Evolutionary conservation across 1,140 invertebrate species (phyloP).

Genomic region (Battus philenor): DNA sequence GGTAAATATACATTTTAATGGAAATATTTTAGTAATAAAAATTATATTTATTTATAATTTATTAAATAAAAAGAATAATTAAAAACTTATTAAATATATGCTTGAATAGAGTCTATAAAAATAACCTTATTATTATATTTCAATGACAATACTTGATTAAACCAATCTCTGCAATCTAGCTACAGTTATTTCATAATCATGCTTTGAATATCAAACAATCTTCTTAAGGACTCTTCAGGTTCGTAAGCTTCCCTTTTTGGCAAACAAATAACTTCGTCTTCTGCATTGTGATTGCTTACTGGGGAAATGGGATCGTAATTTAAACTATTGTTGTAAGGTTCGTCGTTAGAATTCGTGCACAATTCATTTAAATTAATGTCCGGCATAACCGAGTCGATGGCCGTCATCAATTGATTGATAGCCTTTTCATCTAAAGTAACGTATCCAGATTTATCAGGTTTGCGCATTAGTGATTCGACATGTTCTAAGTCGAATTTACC

Average conservation of each 20-base stretch:
- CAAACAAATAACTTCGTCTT: slow-evolving; percentile 8
- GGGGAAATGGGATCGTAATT: slow-evolving; percentile 48
- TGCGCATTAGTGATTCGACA: slow-evolving; percentile 33
- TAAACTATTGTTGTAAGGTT: slow-evolving; percentile 8
- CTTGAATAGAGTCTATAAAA: no score
- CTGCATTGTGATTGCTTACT: slow-evolving; percentile 21
- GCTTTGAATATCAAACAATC: slow-evolving; percentile 25
- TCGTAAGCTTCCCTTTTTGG: slow-evolving; percentile 16
- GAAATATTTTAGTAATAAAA: no score
- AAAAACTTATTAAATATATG: no score
- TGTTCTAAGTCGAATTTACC: slow-evolving; percentile 21
- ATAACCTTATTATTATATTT: no score
- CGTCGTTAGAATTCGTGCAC: not conserved
- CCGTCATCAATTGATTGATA: slow-evolving; percentile 25
- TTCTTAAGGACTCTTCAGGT: slow-evolving; percentile 23
- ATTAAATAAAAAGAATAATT: no score
- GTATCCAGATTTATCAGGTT: slow-evolving; percentile 37
- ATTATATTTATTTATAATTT: no score
- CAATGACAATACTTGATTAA: no score
- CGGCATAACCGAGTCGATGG: not conserved
- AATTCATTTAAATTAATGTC: not conserved
- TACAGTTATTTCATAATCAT: no score
- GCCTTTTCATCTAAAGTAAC: slow-evolving; percentile 36
- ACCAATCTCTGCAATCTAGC: no score
- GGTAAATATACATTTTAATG: no score